Base-by-base conservation (phyloP, 2,113 vertebrate species). In the Oryzias javanicus region DNA sequence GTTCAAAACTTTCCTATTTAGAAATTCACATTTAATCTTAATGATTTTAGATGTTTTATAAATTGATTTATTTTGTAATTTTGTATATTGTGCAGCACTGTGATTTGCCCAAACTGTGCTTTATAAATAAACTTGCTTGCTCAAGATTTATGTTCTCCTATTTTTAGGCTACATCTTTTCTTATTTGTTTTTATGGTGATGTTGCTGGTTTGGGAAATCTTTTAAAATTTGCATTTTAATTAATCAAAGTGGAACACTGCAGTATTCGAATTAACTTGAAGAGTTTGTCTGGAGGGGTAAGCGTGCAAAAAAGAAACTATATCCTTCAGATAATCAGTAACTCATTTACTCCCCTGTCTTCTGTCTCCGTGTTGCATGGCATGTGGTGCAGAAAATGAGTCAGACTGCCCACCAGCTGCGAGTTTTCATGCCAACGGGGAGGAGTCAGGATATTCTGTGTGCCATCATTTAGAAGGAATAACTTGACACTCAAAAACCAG, bases 401-500 rank as follows among this genome's bases (percentile, higher is more conserved):
- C 84, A 90, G 82, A 67, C 85, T 78, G 81, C 85, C 80, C 83
- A 85, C 86, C 80, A 85, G 86, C 89, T 87, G 83, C 79, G 85
- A 79, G 78, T 65, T 24, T 44, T 64, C 55, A 55, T 74, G 76
- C 64, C 76, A 76, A 65, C 58, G 60, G 68, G 69, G 64, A 60
- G 74, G 74, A 83, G 71, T 69, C 75, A 73, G 75, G 69, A 70
- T 64, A 67, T 79, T 47, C 6, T 47, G n/a, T 19, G 18, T 6
- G 8, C 44, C 44, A n/a, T 6, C 14, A 16, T 10, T 16, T n/a
- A n/a, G 46, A 7, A 12, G 19, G 19, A 49, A 49, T 20, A 13
- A 49, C 19, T 20, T 20, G 20, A 22, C 5, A 49, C n/a, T 49
- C 14, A 25, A 6, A 44, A 27, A 17, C 18, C 42, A 16, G 14